Conservation (phyloP, 2,888 invertebrate genomes). For the Amblyjoppa fuscipennis region DNA sequence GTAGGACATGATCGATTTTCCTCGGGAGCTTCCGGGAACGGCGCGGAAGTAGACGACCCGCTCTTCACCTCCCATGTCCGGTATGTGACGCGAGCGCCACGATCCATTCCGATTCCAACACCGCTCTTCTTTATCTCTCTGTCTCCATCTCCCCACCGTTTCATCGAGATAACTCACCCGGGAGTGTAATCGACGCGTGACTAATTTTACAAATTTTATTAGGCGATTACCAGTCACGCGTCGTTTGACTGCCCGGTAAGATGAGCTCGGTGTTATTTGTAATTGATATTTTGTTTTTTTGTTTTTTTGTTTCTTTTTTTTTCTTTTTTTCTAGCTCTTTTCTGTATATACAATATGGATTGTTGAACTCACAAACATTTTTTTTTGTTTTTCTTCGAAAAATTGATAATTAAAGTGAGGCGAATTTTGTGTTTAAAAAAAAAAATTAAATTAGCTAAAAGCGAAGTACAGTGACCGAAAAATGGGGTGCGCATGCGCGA, state of each 20-base stretch:
- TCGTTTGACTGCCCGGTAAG: background rate
- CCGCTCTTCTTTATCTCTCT: background rate
- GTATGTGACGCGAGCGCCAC: background rate
- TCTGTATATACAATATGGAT: too few relatives aligned
- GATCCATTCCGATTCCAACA: slow-evolving; percentile 36
- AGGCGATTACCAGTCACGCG: background rate
- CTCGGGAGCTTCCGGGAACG: slow-evolving; percentile 49
- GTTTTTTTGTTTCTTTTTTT: too few relatives aligned
- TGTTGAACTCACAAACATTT: too few relatives aligned
- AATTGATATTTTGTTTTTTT: background rate
- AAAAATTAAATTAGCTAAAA: too few relatives aligned
- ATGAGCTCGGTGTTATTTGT: background rate
- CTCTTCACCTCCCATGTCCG: slow-evolving; percentile 47
- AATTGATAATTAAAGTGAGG: too few relatives aligned
- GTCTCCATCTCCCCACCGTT: background rate
- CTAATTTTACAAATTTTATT: slow-evolving; percentile 13
- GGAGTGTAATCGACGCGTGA: slow-evolving; percentile 18
- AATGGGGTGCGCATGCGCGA: too few relatives aligned
- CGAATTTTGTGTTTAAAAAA: too few relatives aligned
- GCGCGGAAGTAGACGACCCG: slow-evolving; percentile 44
- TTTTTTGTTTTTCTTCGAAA: too few relatives aligned
- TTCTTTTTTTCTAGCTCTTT: too few relatives aligned
- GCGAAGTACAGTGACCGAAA: too few relatives aligned
- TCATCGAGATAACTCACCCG: slow-evolving; percentile 39
- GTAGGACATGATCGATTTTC: slow-evolving; percentile 59